Evolutionary conservation across 2,888 invertebrate species (phyloP), one percentile per base, ranked within the genome.

Genomic region (Troides oblongomaculatus): DNA sequence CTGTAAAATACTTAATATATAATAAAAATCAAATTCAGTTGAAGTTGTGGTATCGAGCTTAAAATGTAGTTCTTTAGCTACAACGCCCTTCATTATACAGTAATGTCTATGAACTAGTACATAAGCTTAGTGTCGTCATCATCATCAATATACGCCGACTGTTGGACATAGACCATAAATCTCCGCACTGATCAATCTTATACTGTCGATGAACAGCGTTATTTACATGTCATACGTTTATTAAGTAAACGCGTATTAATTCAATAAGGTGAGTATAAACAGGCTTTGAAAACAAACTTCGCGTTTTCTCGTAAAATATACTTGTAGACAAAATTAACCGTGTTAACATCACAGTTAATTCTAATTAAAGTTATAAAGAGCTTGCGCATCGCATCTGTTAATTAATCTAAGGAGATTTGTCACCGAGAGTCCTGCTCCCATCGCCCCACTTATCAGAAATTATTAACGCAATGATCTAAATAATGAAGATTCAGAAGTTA

Each of bases 391-490:
- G 58, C 68, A 70, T 70, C 70, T 63, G 63, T 63, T 70, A 70
- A 70, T 70, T 70, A 66, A 70, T 66, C 63, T 70, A 66, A 70
- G 66, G 70, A 60, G 66, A 66, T 70, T 70, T 66, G 70, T 70
- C 59, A 70, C 70, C 66, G 53, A 25, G 66, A 36, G 50, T 23
- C 62, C 62, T 12, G 62, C 43, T 43, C 46, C 62, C 58, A 65
- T 23, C 43, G 23, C 18, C 53, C 30, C 56, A 65, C 25, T 69
- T 60, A 68, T 36, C 53, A 60, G 12, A 63, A 68, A 64, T 64
- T 58, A 53, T 66, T 61, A 21, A 61, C 61, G 53, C 53, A 36
- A 60, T 50, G 25, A 66, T 30, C 7, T 53, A 53, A 39, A 36
- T 66, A 39, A 53, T 62, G n/a, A 53, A 14, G 21, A 59, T 5